Percentiles rank a stretch among this genome's conserved stretches.
Evolutionary conservation across 2,888 invertebrate species (phyloP).

Genomic region (Oxystoma pomonae): DNA sequence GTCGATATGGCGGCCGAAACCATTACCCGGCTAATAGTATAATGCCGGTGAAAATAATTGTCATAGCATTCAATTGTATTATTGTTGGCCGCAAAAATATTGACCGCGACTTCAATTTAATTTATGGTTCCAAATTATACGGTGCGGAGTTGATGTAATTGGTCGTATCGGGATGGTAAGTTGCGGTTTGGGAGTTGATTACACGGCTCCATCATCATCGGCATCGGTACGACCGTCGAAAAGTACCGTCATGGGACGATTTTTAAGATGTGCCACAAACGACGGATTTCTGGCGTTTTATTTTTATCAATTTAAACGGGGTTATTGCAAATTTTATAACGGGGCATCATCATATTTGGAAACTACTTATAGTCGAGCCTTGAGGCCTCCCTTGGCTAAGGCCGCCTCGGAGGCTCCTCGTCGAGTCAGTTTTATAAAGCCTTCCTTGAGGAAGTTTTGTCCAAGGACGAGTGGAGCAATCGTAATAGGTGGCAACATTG

Average conservation of each 20-base stretch:
- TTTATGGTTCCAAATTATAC: conserved; percentile 48
- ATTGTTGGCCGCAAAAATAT: conserved; percentile 29
- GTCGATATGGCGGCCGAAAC: too few species aligned
- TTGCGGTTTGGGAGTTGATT: conserved; percentile 35
- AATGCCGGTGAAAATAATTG: conserved; percentile 16
- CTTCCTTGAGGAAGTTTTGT: too few species aligned
- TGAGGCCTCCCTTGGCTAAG: too few species aligned
- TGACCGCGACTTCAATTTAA: conserved; percentile 42
- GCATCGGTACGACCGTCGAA: not conserved
- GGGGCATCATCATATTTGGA: too few species aligned
- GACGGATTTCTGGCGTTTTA: too few species aligned
- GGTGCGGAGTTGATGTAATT: conserved; percentile 44
- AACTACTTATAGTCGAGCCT: too few species aligned
- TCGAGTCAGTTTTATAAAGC: too few species aligned
- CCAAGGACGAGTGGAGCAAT: too few species aligned
- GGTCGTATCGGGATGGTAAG: conserved; percentile 39
- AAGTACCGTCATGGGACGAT: not conserved
- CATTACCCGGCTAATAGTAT: conserved; percentile 10
- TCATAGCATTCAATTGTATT: conserved; percentile 23
- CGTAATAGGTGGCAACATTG: too few species aligned
- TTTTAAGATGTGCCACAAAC: not conserved
- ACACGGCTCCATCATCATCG: conserved; percentile 28
- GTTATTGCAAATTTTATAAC: too few species aligned
- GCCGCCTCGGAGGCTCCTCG: too few species aligned
- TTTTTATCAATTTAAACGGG: too few species aligned